phyloP scores from a whole-genome alignment of 2,113 vertebrate species.

The Laticauda colubrina region DNA sequence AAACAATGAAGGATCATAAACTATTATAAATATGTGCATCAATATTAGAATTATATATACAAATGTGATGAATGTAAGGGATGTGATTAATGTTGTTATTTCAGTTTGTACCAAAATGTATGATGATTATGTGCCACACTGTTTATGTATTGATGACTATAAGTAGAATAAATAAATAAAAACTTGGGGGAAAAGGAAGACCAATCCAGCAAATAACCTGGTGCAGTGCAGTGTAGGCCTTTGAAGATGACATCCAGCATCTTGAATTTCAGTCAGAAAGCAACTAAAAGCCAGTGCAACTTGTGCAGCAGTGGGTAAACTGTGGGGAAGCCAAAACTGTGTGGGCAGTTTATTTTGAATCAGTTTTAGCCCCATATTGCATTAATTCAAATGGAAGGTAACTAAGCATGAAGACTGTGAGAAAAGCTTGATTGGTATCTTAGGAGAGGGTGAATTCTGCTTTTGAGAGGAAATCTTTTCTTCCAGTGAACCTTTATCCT shows the following conservation, averaged over 20 bases:
- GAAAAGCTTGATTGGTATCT: constrained; percentile 26
- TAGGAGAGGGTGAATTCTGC: background rate
- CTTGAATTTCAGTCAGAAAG: background rate
- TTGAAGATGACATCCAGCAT: background rate
- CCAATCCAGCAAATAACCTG: background rate
- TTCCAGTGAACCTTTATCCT: background rate
- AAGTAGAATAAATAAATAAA: too few species aligned
- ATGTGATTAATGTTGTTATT: too few species aligned
- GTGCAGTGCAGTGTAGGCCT: background rate
- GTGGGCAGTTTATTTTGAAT: background rate
- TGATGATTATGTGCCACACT: too few species aligned
- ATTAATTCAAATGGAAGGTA: background rate
- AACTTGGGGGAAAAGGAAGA: too few species aligned
- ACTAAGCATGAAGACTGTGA: background rate
- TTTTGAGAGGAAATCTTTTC: background rate
- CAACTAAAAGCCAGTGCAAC: background rate
- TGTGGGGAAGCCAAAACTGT: too few species aligned
- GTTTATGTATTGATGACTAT: too few species aligned
- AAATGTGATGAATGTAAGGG: too few species aligned
- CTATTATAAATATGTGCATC: too few species aligned
- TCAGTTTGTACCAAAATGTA: too few species aligned
- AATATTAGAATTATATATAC: too few species aligned
- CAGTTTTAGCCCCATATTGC: background rate
- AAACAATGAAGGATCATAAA: too few species aligned
- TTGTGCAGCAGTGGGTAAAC: background rate